These are phyloP conservation scores for Lysandra bellargus DNA, from an alignment of 2,888 invertebrate species.

Conservation along the genomic window DNA sequence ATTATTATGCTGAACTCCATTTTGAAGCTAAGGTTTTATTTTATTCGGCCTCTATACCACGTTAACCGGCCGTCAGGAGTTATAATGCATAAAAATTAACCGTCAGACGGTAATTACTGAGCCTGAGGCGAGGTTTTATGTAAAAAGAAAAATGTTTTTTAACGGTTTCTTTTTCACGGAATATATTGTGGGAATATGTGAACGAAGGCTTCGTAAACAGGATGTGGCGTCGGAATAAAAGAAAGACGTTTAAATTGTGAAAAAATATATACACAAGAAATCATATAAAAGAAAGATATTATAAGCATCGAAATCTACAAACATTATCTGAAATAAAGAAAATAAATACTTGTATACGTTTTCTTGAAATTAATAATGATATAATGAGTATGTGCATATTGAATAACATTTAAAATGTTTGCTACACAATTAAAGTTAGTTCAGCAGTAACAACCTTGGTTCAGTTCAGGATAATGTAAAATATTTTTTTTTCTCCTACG, in stretches of 20 bases:
- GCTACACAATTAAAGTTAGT: too few relatives aligned
- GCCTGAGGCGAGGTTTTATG: background rate
- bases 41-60: background rate
- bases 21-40: conserved; percentile 10
- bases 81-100: conserved; percentile 8
- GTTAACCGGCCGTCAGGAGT: conserved; percentile 14
- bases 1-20: background rate
- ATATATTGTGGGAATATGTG: background rate
- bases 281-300: background rate
- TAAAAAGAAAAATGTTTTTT: background rate
- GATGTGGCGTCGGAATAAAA: background rate
- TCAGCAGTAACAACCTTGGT: too few relatives aligned
- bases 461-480: too few relatives aligned
- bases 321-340: too few relatives aligned
- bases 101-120: background rate
- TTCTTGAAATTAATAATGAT: too few relatives aligned
- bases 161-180: background rate
- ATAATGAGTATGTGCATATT: too few relatives aligned
- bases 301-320: background rate
- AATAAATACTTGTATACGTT: too few relatives aligned
- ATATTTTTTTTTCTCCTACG: too few relatives aligned
- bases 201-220: background rate
- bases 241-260: background rate
- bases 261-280: background rate
- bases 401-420: too few relatives aligned